Percentiles rank a stretch among this genome's conserved stretches.
Conservation (phyloP, 2,888 invertebrate genomes). For the Dorcus parallelipipedus region DNA sequence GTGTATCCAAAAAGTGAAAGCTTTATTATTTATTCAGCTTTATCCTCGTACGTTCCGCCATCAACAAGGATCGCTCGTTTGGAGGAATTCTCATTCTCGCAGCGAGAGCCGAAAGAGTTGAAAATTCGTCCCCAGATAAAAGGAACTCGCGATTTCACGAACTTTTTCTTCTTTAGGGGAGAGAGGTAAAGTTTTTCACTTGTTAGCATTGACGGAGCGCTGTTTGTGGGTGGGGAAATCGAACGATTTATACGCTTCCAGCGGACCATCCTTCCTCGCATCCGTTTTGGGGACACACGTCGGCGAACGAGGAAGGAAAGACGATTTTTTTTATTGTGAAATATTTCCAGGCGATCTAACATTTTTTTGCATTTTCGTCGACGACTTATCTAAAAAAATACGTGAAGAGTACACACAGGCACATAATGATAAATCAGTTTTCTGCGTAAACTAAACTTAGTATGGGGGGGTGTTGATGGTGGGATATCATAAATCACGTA, state of each 20-base stretch:
- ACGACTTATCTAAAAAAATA: neutral
- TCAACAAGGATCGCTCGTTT: too few species aligned
- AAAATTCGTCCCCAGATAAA: constrained; percentile 33
- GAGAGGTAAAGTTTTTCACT: constrained; percentile 32
- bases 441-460: too few species aligned
- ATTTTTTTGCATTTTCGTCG: neutral
- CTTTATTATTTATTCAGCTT: too few species aligned
- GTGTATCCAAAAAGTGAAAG: too few species aligned
- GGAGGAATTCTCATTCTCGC: too few species aligned
- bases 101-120: constrained; percentile 18
- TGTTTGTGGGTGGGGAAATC: constrained; percentile 37
- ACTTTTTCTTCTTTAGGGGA: constrained; percentile 20
- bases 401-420: neutral
- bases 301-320: neutral
- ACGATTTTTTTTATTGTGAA: constrained; percentile 6
- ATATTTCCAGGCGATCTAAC: neutral
- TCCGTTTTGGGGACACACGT: constrained; percentile 12
- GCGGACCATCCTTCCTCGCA: constrained; percentile 23
- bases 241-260: constrained; percentile 37
- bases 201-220: constrained; percentile 36
- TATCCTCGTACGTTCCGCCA: too few species aligned
- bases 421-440: too few species aligned
- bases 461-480: too few species aligned
- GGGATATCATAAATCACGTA: neutral
- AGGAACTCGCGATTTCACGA: constrained; percentile 28